These are phyloP conservation scores for Poecilia wingei DNA, from an alignment of 2,797 vertebrate species.

Conservation along the genomic window DNA sequence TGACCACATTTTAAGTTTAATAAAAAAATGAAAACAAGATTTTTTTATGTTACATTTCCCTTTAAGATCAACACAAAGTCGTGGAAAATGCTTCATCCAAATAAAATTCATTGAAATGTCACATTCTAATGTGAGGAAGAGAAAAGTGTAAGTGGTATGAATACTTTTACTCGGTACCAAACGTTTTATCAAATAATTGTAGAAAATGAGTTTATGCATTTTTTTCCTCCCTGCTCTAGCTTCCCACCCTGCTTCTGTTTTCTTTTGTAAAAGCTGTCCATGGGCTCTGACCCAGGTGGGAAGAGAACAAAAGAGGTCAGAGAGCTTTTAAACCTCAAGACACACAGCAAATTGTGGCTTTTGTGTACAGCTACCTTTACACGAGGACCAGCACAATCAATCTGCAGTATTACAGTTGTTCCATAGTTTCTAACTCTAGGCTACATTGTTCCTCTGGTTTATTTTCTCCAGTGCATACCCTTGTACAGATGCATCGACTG, in stretches of 20 bases:
- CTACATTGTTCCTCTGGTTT: background rate
- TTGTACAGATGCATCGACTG: background rate
- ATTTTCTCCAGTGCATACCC: background rate
- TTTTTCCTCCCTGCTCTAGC: background rate
- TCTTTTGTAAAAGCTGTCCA: constrained; percentile 16
- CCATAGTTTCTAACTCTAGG: background rate
- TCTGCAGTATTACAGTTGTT: constrained; percentile 17
- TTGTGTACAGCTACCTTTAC: constrained; percentile 49
- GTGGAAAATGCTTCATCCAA: background rate
- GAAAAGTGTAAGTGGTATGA: background rate
- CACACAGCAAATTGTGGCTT: constrained; percentile 55
- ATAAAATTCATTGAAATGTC: background rate
- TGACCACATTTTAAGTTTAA: background rate
- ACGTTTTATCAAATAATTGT: no score
- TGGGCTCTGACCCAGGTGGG: constrained; percentile 26
- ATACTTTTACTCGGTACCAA: background rate
- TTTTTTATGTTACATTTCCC: background rate
- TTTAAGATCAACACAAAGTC: background rate
- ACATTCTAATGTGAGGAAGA: background rate
- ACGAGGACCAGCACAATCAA: constrained; percentile 35
- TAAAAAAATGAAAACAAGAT: background rate
- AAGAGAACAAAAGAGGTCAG: constrained; percentile 36
- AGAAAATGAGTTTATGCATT: background rate
- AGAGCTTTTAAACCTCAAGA: constrained; percentile 34
- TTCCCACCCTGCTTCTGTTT: constrained; percentile 14